Percentiles rank a stretch among this genome's conserved stretches.
These are phyloP conservation scores for Heliconius himera DNA, from an alignment of 1,140 invertebrate species.

Conservation along the genomic window DNA sequence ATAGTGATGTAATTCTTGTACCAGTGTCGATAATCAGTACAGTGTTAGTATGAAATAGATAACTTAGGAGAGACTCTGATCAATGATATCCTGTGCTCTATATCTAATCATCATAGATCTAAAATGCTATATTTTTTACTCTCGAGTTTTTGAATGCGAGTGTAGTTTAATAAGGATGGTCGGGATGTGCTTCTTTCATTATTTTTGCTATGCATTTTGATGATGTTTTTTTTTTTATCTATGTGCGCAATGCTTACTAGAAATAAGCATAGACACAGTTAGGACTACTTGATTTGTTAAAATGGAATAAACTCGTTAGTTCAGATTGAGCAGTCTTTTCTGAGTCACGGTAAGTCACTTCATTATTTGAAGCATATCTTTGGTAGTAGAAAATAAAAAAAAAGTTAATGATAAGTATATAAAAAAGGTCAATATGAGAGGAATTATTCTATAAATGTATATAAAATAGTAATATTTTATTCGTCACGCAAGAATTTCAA, in stretches of 20 bases:
- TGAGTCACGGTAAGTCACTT: slow-evolving; percentile 26
- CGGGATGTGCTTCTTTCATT: slow-evolving; percentile 57
- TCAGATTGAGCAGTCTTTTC: not conserved
- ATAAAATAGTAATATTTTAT: slow-evolving; percentile 68
- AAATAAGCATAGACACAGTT: slow-evolving; percentile 24
- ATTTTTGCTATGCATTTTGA: slow-evolving; percentile 75
- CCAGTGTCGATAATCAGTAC: slow-evolving; percentile 37
- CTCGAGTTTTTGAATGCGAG: slow-evolving; percentile 56
- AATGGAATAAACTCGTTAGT: not conserved
- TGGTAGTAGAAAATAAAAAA: slow-evolving; percentile 56
- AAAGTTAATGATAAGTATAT: slow-evolving; percentile 69
- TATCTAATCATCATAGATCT: not conserved
- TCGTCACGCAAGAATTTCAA: slow-evolving; percentile 43
- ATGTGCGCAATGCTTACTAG: slow-evolving; percentile 44
- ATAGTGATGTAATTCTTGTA: slow-evolving; percentile 18
- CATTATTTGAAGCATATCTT: slow-evolving; percentile 65
- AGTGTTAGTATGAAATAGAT: slow-evolving; percentile 22
- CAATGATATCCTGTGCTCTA: slow-evolving; percentile 4
- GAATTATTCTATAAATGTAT: slow-evolving; percentile 75
- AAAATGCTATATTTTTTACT: slow-evolving; percentile 70
- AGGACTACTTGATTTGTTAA: not conserved
- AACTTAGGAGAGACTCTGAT: slow-evolving; percentile 34
- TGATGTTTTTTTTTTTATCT: slow-evolving; percentile 37
- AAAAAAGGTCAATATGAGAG: slow-evolving; percentile 78
- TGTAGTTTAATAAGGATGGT: slow-evolving; percentile 42